Conservation (phyloP, 2,797 vertebrate genomes). For the Acridotheres tristis region DNA sequence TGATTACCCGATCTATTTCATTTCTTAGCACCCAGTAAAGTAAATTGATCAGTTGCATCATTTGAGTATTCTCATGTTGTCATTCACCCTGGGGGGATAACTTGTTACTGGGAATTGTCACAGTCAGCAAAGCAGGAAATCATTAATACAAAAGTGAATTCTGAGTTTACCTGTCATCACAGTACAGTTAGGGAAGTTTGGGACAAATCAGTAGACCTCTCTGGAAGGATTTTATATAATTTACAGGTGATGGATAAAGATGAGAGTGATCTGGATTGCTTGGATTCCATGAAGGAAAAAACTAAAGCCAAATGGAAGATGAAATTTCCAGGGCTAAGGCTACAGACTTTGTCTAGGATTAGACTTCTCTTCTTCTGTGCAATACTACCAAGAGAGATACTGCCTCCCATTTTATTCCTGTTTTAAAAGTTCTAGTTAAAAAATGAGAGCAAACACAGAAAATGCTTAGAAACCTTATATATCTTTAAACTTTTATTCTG, state of each 20-base stretch:
- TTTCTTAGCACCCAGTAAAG: background rate
- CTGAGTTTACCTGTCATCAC: background rate
- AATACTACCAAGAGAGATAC: background rate
- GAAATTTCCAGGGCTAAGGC: slow-evolving; percentile 4
- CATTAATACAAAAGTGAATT: background rate
- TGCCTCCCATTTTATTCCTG: background rate
- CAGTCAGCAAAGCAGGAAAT: background rate
- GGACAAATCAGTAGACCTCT: background rate
- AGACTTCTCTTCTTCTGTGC: background rate
- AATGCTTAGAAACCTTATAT: background rate
- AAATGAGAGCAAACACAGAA: background rate
- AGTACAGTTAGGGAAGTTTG: background rate
- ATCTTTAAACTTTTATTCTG: background rate
- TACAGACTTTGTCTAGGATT: background rate
- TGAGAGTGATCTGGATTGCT: background rate
- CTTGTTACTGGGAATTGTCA: background rate
- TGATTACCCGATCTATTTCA: background rate
- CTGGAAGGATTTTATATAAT: background rate
- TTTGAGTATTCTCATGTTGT: background rate
- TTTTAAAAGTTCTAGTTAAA: background rate
- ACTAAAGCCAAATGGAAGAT: slow-evolving; percentile 14
- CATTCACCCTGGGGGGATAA: background rate
- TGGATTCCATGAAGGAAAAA: slow-evolving; percentile 9
- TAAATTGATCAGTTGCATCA: background rate
- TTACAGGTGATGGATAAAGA: background rate